Percentiles rank a stretch among this genome's conserved stretches.
phyloP scores from a whole-genome alignment of 1,140 invertebrate species.

The Goniozus legneri region DNA sequence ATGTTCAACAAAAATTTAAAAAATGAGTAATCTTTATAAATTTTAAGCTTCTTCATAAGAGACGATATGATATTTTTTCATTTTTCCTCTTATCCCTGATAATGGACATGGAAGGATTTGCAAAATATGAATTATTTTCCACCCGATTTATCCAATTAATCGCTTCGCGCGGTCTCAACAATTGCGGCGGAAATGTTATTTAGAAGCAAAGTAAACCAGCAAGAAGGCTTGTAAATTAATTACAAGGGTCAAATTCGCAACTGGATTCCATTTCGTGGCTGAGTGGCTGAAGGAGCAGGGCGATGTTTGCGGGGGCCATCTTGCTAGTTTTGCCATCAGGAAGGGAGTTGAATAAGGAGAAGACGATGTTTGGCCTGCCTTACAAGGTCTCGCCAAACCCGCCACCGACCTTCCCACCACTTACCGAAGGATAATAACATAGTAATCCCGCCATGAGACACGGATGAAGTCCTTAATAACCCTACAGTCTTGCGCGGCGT shows the following conservation, averaged over 20 bases:
- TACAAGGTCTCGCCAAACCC: slow-evolving; percentile 37
- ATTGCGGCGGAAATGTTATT: no score
- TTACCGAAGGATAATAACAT: slow-evolving; percentile 50
- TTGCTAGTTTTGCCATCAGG: slow-evolving; percentile 31
- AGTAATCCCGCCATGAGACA: slow-evolving; percentile 47
- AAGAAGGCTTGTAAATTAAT: slow-evolving; percentile 47
- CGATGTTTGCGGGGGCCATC: slow-evolving; percentile 30
- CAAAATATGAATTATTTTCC: no score
- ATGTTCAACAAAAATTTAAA: no score
- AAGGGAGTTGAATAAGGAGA: slow-evolving; percentile 28
- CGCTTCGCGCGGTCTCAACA: no score
- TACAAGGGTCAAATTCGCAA: slow-evolving; percentile 42
- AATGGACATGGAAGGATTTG: no score
- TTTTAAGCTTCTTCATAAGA: no score
- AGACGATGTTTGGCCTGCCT: slow-evolving; percentile 44
- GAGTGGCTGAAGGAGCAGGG: slow-evolving; percentile 9
- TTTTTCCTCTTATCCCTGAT: no score
- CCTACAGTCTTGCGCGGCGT: slow-evolving; percentile 26
- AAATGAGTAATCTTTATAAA: no score
- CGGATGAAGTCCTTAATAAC: slow-evolving; percentile 41
- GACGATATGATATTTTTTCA: no score
- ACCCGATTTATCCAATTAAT: no score
- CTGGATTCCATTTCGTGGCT: slow-evolving; percentile 25
- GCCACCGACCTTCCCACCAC: slow-evolving; percentile 34
- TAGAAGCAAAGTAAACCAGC: no score